These are phyloP conservation scores for Atherinomorus stipes DNA, from an alignment of 2,113 vertebrate species.

Conservation along the genomic window DNA sequence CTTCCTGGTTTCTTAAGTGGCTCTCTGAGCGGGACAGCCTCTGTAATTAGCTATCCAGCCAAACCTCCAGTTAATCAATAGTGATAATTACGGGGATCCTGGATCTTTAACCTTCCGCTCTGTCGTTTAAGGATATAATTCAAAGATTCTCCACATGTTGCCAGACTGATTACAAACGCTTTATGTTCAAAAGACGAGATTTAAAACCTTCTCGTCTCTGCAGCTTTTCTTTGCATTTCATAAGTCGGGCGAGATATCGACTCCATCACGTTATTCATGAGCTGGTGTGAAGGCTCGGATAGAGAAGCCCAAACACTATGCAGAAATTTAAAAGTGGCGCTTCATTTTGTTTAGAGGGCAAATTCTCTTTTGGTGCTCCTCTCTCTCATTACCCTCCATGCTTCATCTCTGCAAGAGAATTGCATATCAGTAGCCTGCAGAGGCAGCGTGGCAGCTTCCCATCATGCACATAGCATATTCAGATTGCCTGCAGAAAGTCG, in stretches of 20 bases:
- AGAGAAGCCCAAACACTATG: conserved; percentile 49
- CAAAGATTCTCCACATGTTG: neutral
- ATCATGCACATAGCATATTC: conserved; percentile 37
- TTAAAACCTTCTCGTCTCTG: conserved; percentile 23
- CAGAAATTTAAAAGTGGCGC: conserved; percentile 57
- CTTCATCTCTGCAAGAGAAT: conserved; percentile 71
- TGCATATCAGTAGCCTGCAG: conserved; percentile 64
- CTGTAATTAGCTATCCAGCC: too few species aligned
- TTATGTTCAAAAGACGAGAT: neutral
- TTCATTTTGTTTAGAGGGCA: conserved; percentile 72
- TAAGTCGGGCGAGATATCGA: conserved; percentile 43
- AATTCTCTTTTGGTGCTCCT: conserved; percentile 37
- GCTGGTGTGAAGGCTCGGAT: conserved; percentile 46
- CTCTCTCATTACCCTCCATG: conserved; percentile 32
- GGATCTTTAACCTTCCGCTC: neutral
- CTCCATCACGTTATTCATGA: conserved; percentile 74
- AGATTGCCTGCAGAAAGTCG: conserved; percentile 44
- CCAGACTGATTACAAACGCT: neutral
- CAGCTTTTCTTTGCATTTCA: conserved; percentile 31
- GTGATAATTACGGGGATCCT: too few species aligned
- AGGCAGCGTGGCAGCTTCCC: conserved; percentile 33
- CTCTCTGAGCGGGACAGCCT: too few species aligned
- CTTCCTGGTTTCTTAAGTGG: too few species aligned
- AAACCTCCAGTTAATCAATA: too few species aligned
- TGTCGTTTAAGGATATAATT: neutral